A percentile compares a stretch with the other conserved stretches of the same genome.
Evolutionary conservation across 2,113 vertebrate species (phyloP).

Genomic region (Pelobates fuscus): DNA sequence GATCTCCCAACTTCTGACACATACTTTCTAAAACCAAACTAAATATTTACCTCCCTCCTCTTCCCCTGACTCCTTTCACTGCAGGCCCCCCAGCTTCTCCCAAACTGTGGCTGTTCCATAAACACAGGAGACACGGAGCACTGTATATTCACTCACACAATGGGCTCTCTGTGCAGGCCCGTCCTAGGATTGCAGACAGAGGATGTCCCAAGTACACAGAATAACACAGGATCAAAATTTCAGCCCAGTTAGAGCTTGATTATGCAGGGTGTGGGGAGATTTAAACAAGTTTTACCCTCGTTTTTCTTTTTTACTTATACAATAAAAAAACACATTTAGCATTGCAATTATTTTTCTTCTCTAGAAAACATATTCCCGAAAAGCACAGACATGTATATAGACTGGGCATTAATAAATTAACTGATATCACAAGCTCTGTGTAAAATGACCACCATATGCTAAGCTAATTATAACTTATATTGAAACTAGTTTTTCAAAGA

Average conservation of each 20-base stretch:
- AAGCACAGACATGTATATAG: too few species aligned
- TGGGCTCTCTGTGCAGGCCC: slow-evolving; percentile 32
- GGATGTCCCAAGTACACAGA: slow-evolving; percentile 27
- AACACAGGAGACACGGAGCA: slow-evolving; percentile 31
- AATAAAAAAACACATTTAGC: too few species aligned
- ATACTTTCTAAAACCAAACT: slow-evolving; percentile 49
- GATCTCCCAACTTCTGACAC: slow-evolving; percentile 40
- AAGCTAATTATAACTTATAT: too few species aligned
- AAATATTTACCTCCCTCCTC: slow-evolving; percentile 45
- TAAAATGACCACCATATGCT: too few species aligned
- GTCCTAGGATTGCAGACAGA: slow-evolving; percentile 25
- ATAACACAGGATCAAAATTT: background rate
- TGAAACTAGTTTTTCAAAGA: too few species aligned
- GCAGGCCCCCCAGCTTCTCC: slow-evolving; percentile 14
- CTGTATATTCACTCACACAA: slow-evolving; percentile 40
- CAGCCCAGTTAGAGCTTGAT: background rate
- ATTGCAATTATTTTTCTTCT: background rate
- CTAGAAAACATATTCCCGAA: background rate
- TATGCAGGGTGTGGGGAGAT: background rate
- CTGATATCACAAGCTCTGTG: too few species aligned
- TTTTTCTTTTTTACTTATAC: background rate
- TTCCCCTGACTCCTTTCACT: background rate
- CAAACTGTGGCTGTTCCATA: slow-evolving; percentile 33
- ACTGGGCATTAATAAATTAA: too few species aligned
- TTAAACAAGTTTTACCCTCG: background rate